Evolutionary conservation across 2,113 vertebrate genomes (phyloP).

Genomic region (Galeopterus variegatus): DNA sequence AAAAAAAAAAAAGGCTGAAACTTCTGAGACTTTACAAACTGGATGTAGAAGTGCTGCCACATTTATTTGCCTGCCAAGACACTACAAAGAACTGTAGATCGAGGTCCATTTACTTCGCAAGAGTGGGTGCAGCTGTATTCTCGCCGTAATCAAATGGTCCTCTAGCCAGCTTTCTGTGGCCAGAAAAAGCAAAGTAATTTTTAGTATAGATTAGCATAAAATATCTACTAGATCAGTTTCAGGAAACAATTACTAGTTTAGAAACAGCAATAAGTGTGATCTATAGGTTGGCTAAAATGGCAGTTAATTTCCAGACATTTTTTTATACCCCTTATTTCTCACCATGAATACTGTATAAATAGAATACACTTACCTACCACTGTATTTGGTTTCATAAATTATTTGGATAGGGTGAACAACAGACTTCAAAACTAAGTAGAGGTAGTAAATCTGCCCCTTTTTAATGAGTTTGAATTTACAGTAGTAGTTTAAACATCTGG

Average conservation of each 20-base stretch:
- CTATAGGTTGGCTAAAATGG: constrained; percentile 72
- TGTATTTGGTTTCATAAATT: constrained; percentile 77
- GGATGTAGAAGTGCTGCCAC: constrained; percentile 74
- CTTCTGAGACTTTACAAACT: constrained; percentile 57
- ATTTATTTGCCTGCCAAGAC: constrained; percentile 75
- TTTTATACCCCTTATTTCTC: constrained; percentile 69
- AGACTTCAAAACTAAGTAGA: constrained; percentile 81
- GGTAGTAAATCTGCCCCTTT: constrained; percentile 81
- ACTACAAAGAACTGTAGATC: constrained; percentile 60
- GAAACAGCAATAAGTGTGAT: constrained; percentile 80
- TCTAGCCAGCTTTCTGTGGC: constrained; percentile 70
- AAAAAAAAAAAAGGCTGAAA: background rate
- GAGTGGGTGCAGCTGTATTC: constrained; percentile 54
- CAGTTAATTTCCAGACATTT: constrained; percentile 76
- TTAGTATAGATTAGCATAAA: constrained; percentile 80
- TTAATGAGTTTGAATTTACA: constrained; percentile 85
- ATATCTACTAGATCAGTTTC: constrained; percentile 79
- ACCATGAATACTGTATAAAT: constrained; percentile 52
- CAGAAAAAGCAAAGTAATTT: constrained; percentile 81
- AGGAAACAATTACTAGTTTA: constrained; percentile 79
- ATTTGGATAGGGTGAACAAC: constrained; percentile 62
- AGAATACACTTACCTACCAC: constrained; percentile 56
- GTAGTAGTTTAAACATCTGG: constrained; percentile 84
- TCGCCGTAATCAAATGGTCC: background rate
- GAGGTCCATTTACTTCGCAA: constrained; percentile 62